Evolutionary conservation across 2,113 vertebrate genomes (phyloP).

Genomic region (Scopus umbretta): DNA sequence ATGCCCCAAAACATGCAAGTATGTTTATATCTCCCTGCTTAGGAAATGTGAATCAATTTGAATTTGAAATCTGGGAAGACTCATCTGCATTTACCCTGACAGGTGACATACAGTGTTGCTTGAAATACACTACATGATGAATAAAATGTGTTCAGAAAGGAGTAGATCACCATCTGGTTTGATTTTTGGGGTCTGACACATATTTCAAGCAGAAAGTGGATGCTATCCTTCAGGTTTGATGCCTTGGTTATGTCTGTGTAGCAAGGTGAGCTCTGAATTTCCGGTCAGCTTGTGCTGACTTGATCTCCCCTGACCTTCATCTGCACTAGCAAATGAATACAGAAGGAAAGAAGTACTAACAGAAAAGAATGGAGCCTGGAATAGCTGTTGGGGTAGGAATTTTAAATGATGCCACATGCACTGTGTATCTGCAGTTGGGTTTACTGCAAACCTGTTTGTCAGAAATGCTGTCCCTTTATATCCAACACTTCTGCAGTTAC

Average conservation of each 20-base stretch:
- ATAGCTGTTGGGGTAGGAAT: neutral
- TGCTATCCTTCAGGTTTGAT: neutral
- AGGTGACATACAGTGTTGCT: neutral
- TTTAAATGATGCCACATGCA: neutral
- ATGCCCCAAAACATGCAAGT: neutral
- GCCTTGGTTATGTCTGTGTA: neutral
- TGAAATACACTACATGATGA: neutral
- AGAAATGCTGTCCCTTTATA: neutral
- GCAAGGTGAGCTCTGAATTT: neutral
- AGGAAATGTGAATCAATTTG: neutral
- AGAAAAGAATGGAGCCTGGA: neutral
- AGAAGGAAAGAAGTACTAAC: neutral
- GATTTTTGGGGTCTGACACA: neutral
- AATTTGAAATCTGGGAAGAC: neutral
- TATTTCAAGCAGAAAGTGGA: neutral
- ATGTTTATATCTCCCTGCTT: neutral
- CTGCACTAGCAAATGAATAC: neutral
- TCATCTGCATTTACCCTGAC: neutral
- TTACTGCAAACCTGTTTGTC: neutral
- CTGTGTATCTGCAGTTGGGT: neutral
- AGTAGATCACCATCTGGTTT: neutral
- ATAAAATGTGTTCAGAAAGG: neutral
- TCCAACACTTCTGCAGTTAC: fast-evolving
- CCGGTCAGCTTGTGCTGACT: neutral
- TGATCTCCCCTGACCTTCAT: neutral